phyloP scores from a whole-genome alignment of 2,888 invertebrate genomes.

The Lysandra coridon region DNA sequence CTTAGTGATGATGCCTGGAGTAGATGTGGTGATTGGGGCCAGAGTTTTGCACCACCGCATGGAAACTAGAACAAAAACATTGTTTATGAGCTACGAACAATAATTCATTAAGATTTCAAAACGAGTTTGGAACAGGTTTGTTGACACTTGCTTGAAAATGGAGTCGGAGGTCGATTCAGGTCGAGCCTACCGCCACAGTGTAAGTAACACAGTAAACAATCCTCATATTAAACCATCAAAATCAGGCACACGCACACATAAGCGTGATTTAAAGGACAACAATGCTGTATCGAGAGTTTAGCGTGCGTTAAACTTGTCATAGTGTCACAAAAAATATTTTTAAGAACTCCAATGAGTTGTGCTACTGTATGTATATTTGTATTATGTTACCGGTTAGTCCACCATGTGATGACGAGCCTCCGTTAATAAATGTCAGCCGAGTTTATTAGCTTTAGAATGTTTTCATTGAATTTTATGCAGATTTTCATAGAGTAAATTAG shows the following conservation, averaged over 20 bases:
- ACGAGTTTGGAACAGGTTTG: slow-evolving; percentile 53
- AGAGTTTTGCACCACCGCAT: slow-evolving; percentile 75
- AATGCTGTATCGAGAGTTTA: not conserved
- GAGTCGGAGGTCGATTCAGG: slow-evolving; percentile 59
- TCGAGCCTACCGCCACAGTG: slow-evolving; percentile 48
- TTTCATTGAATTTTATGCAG: not conserved
- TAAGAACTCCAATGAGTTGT: not conserved
- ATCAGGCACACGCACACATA: not conserved
- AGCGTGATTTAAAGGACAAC: not conserved
- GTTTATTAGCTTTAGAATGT: not conserved
- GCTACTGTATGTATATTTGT: not conserved
- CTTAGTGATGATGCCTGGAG: slow-evolving; percentile 38
- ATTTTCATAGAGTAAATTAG: not conserved
- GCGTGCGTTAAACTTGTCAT: not conserved
- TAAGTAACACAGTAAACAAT: not conserved
- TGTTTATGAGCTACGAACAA: slow-evolving; percentile 35
- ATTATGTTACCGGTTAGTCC: slow-evolving; percentile 58
- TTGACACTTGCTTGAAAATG: slow-evolving; percentile 50
- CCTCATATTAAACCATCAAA: not conserved
- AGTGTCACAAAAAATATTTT: not conserved
- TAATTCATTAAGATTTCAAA: slow-evolving; percentile 40
- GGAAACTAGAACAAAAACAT: slow-evolving; percentile 64
- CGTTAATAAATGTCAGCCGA: not conserved
- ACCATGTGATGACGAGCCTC: slow-evolving; percentile 61
- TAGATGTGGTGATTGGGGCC: slow-evolving; percentile 60